Evolutionary conservation across 2,797 vertebrate species (phyloP).

Genomic region (Pitangus sulphuratus): DNA sequence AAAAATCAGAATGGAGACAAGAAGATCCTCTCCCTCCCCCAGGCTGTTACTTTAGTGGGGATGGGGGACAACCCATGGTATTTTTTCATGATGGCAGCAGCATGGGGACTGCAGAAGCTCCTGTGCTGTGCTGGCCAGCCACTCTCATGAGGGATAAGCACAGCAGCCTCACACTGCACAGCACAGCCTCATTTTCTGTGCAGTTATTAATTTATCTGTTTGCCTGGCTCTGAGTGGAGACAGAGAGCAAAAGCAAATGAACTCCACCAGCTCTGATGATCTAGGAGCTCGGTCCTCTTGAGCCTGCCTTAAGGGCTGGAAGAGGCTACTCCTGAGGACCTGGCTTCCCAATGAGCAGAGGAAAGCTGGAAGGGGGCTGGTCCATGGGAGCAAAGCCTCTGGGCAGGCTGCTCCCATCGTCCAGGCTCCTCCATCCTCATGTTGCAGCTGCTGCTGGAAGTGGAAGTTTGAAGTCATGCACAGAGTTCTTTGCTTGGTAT

Average conservation of each 20-base stretch:
- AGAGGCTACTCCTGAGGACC: not conserved
- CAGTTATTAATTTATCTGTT: not conserved
- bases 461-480: constrained; percentile 58
- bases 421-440: not conserved
- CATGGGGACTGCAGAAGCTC: not conserved
- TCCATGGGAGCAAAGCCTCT: not conserved
- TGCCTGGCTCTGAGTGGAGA: not conserved
- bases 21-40: not conserved
- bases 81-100: not conserved
- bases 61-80: not conserved
- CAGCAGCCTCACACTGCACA: not conserved
- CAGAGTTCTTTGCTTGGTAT: constrained; percentile 57
- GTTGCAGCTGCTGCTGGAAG: not conserved
- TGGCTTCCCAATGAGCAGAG: not conserved
- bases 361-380: not conserved
- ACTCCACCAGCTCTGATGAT: not conserved
- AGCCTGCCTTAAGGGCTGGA: not conserved
- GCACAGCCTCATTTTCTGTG: not conserved
- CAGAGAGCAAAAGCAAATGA: not conserved
- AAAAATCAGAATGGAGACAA: not conserved
- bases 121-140: not conserved
- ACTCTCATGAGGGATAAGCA: not conserved
- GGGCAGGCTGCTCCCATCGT: not conserved
- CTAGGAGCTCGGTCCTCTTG: not conserved
- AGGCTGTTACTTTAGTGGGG: not conserved